Conservation (phyloP, 2,888 invertebrate genomes). For the Amiota minor region DNA sequence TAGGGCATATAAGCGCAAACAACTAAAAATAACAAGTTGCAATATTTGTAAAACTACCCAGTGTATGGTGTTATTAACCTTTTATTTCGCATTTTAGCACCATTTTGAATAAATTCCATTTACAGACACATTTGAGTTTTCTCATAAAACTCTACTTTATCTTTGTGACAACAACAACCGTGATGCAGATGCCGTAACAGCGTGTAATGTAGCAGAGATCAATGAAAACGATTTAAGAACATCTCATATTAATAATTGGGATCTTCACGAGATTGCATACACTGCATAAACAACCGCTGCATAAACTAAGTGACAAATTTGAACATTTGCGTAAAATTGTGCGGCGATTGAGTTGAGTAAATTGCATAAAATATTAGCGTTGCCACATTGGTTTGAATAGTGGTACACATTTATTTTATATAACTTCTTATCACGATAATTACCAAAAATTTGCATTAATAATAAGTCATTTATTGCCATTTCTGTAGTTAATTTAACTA, state of each 20-base stretch:
- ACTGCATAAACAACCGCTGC: too few relatives aligned
- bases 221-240: background rate
- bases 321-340: too few relatives aligned
- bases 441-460: too few relatives aligned
- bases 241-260: background rate
- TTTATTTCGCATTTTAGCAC: background rate
- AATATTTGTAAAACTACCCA: slow-evolving; percentile 1
- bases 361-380: too few relatives aligned
- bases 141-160: background rate
- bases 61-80: background rate
- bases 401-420: too few relatives aligned
- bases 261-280: too few relatives aligned
- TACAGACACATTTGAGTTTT: background rate
- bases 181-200: background rate
- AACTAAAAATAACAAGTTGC: background rate
- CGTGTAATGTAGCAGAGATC: background rate
- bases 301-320: too few relatives aligned
- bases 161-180: background rate
- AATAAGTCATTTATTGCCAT: too few relatives aligned
- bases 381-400: too few relatives aligned
- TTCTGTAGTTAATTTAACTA: too few relatives aligned
- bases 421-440: too few relatives aligned
- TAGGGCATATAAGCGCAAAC: background rate
- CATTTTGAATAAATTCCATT: background rate
- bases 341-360: too few relatives aligned